phyloP scores from a whole-genome alignment of 2,888 invertebrate genomes.

The Lepidochitona cinerea region DNA sequence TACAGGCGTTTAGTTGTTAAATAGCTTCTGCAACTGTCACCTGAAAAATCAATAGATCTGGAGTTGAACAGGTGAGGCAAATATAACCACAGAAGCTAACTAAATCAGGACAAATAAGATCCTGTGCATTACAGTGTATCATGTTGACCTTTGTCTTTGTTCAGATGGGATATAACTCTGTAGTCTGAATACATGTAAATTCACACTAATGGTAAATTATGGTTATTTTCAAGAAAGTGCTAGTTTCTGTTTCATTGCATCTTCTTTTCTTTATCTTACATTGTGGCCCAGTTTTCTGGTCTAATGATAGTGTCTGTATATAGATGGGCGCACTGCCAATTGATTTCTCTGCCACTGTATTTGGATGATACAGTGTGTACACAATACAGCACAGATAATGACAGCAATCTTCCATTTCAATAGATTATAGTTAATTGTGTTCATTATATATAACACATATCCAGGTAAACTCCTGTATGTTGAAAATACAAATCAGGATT shows the following conservation, averaged over 20 bases:
- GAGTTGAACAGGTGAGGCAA: neutral
- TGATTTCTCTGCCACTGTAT: neutral
- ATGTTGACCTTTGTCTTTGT: no score
- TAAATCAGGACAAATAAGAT: neutral
- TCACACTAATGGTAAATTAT: no score
- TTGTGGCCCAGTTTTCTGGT: neutral
- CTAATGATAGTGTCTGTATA: neutral
- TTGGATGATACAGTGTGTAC: neutral
- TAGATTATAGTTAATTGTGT: no score
- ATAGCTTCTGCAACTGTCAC: conserved; percentile 6
- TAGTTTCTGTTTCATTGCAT: no score
- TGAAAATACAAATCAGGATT: no score
- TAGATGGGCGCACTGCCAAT: neutral
- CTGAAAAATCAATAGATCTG: conserved; percentile 6
- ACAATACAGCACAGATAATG: neutral
- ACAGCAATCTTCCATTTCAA: no score
- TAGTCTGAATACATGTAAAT: no score
- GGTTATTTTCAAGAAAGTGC: no score
- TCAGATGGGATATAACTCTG: no score
- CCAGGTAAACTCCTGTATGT: no score
- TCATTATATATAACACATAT: no score
- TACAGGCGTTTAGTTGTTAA: neutral
- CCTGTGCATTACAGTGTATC: neutral
- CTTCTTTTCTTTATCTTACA: no score
- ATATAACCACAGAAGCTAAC: neutral